These are phyloP conservation scores for Rhabdomys dilectus DNA, from an alignment of 2,113 vertebrate species.

Conservation along the genomic window DNA sequence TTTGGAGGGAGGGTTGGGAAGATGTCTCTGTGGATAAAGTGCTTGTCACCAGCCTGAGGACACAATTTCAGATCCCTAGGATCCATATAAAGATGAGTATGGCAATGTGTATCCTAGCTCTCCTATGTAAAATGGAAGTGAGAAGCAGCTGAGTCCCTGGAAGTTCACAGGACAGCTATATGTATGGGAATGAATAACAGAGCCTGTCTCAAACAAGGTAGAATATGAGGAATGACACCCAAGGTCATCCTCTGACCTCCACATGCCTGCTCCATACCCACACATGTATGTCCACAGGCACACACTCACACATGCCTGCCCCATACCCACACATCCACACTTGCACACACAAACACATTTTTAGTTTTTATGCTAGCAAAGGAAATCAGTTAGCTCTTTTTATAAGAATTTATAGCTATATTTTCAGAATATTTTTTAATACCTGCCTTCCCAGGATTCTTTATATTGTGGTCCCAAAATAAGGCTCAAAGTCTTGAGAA, in stretches of 20 bases:
- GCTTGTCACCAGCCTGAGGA: background rate
- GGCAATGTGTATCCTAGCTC: background rate
- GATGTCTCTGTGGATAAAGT: background rate
- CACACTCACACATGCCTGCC: no score
- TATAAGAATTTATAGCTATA: conserved; percentile 11
- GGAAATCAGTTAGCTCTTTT: conserved; percentile 34
- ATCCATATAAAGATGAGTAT: background rate
- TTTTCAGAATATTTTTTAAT: background rate
- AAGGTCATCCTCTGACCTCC: background rate
- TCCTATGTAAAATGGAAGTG: background rate
- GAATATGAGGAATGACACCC: background rate
- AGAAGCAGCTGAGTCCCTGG: background rate
- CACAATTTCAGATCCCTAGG: background rate
- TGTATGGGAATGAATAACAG: background rate
- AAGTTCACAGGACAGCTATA: background rate
- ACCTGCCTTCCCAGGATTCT: background rate
- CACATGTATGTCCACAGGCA: background rate
- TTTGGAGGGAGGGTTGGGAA: background rate
- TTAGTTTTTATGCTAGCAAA: background rate
- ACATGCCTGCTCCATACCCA: background rate
- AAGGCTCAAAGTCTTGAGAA: conserved; percentile 1
- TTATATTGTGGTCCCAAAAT: background rate
- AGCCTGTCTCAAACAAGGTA: background rate
- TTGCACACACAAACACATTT: background rate
- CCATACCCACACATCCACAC: background rate